These are phyloP conservation scores for Cranoglanis bouderius DNA, from an alignment of 2,113 vertebrate genomes.

Conservation along the genomic window DNA sequence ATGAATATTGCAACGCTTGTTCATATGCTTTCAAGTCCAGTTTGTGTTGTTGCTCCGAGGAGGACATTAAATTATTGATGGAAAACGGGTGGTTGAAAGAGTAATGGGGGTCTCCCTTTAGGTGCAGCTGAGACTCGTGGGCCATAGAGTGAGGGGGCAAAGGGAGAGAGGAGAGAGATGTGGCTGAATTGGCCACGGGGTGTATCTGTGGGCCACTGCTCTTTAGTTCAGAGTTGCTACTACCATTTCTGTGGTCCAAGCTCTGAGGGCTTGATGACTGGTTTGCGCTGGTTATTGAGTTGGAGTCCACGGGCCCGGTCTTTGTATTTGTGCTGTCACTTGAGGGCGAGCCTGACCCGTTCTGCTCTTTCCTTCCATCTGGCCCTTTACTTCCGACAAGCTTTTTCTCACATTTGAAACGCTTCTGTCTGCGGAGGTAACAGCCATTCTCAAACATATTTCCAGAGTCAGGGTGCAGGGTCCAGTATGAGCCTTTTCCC, in stretches of 20 bases:
- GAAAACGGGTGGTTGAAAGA: constrained; percentile 99
- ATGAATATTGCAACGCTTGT: constrained; percentile 89
- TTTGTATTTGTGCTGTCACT: constrained; percentile 73
- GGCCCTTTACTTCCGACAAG: constrained; percentile 68
- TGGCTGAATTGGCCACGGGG: constrained; percentile 74
- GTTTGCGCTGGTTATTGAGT: constrained; percentile 73
- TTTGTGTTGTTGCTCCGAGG: constrained; percentile 97
- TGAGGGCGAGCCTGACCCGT: constrained; percentile 75
- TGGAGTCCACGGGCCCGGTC: constrained; percentile 75
- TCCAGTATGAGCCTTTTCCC: constrained; percentile 97
- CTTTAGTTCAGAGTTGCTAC: constrained; percentile 80
- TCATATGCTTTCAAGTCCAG: constrained; percentile 98
- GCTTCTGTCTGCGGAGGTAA: constrained; percentile 94
- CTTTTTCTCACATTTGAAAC: constrained; percentile 96
- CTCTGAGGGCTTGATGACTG: constrained; percentile 76
- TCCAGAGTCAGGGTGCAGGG: constrained; percentile 94
- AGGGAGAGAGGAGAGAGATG: constrained; percentile 79
- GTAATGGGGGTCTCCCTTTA: constrained; percentile 95
- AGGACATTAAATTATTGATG: constrained; percentile 99
- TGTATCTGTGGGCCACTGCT: constrained; percentile 73
- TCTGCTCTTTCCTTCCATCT: constrained; percentile 73
- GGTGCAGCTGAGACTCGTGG: constrained; percentile 88
- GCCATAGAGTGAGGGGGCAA: constrained; percentile 81
- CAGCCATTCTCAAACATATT: constrained; percentile 99
- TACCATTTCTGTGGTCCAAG: constrained; percentile 76